Conservation (phyloP, 2,797 vertebrate species). For the Urophycis tenuis region DNA sequence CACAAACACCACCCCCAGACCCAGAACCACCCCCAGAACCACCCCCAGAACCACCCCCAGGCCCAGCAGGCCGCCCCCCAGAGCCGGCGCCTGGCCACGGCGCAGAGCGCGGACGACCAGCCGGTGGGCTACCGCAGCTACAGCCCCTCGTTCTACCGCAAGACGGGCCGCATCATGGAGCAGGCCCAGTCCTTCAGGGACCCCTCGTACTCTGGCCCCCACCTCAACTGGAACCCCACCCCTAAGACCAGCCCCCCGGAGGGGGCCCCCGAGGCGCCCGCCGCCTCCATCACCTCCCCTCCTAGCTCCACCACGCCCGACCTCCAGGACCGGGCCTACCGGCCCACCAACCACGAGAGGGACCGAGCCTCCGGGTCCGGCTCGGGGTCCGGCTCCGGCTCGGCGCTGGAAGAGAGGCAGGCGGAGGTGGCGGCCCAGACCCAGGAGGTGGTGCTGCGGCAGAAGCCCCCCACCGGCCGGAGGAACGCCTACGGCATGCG, state of each 20-base stretch:
- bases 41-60: slow-evolving; percentile 36
- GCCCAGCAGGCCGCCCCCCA: slow-evolving; percentile 52
- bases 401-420: slow-evolving; percentile 46
- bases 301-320: slow-evolving; percentile 39
- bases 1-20: slow-evolving; percentile 50
- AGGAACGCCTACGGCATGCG: slow-evolving; percentile 70
- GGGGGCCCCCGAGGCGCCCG: slow-evolving; percentile 30
- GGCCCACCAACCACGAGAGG: slow-evolving; percentile 73
- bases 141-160: slow-evolving; percentile 92
- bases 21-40: slow-evolving; percentile 32
- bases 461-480: slow-evolving; percentile 88
- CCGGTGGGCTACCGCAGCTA: slow-evolving; percentile 95
- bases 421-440: slow-evolving; percentile 68
- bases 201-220: slow-evolving; percentile 81
- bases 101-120: slow-evolving; percentile 78
- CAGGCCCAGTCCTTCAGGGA: slow-evolving; percentile 89
- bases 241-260: slow-evolving; percentile 68
- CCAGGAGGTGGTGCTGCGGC: slow-evolving; percentile 87
- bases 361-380: slow-evolving; percentile 47
- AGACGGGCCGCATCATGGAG: slow-evolving; percentile 86
- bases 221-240: slow-evolving; percentile 69
- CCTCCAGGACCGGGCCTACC: slow-evolving; percentile 65
- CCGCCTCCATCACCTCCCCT: slow-evolving; percentile 35
- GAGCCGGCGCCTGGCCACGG: slow-evolving; percentile 62
- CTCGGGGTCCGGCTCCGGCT: neutral